Evolutionary conservation across 2,797 vertebrate genomes (phyloP).

Genomic region (Vireo griseus): DNA sequence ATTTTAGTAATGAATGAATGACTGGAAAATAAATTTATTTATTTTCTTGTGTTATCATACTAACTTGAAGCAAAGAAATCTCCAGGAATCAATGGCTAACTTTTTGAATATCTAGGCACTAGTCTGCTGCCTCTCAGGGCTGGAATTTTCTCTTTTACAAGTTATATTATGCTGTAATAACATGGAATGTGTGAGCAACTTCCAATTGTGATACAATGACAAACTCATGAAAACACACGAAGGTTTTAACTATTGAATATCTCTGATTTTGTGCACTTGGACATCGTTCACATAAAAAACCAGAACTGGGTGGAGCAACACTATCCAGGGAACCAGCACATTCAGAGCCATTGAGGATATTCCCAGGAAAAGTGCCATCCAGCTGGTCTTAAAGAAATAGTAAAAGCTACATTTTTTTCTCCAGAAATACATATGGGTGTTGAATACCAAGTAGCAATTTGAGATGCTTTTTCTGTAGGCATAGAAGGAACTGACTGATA

Average conservation of each 20-base stretch:
- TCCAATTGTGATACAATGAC: background rate
- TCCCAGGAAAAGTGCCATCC: background rate
- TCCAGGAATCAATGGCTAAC: background rate
- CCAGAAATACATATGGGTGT: background rate
- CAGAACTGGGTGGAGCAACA: background rate
- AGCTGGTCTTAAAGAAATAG: background rate
- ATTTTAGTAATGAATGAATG: background rate
- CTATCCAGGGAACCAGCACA: background rate
- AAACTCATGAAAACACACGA: background rate
- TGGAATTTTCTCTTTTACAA: background rate
- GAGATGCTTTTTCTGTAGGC: background rate
- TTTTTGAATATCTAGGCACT: background rate
- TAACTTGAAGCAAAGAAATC: background rate
- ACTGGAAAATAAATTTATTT: background rate
- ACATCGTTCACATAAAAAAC: background rate
- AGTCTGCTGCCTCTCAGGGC: background rate
- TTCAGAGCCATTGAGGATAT: background rate
- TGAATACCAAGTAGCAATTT: background rate
- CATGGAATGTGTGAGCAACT: background rate
- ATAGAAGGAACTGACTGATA: background rate
- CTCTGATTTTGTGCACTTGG: background rate
- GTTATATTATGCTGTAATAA: background rate
- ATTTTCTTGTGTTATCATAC: background rate
- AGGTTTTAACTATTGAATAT: background rate
- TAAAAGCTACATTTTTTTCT: background rate